These are phyloP conservation scores for Indri indri DNA, from an alignment of 2,113 vertebrate genomes.

Conservation along the genomic window DNA sequence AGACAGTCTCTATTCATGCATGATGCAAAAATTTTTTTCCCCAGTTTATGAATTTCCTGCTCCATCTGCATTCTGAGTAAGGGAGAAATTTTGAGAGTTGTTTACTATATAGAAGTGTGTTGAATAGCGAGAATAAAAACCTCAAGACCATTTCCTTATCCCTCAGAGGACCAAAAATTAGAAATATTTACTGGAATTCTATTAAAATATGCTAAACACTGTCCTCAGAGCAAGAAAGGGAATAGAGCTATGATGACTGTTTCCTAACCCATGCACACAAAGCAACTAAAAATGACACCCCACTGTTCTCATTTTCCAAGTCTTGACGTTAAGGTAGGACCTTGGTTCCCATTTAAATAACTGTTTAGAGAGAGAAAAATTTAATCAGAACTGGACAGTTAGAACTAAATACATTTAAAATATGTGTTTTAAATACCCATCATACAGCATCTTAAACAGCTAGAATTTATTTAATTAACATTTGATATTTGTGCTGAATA, in stretches of 20 bases:
- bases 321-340: neutral
- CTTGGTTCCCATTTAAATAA: neutral
- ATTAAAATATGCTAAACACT: neutral
- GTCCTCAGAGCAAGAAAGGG: neutral
- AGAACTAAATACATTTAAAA: constrained; percentile 21
- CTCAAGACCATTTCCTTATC: neutral
- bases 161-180: neutral
- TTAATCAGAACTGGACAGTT: neutral
- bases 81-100: neutral
- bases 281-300: neutral
- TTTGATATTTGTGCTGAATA: constrained; percentile 26
- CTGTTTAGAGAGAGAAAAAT: neutral
- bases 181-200: neutral
- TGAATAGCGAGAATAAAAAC: neutral
- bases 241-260: neutral
- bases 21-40: neutral
- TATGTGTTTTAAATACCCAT: neutral
- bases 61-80: constrained; percentile 5
- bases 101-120: neutral
- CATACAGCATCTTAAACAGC: neutral
- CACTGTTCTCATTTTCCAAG: neutral
- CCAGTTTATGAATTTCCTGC: neutral
- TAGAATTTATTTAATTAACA: neutral
- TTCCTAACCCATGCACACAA: neutral
- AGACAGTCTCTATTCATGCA: neutral